These are phyloP conservation scores for Ips typographus DNA, from an alignment of 1,140 invertebrate genomes.

Conservation along the genomic window DNA sequence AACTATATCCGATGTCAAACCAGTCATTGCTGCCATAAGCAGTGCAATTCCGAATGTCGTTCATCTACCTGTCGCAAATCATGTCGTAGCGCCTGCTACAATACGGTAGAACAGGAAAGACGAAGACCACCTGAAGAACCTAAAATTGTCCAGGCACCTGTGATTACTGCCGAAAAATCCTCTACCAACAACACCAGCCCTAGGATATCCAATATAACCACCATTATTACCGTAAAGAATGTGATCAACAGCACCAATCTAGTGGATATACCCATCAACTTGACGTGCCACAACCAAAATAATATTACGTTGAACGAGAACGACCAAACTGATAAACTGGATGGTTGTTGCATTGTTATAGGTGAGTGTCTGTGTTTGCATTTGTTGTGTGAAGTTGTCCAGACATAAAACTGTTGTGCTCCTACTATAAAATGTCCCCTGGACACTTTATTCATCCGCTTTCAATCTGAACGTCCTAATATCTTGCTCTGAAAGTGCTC, in stretches of 20 bases:
- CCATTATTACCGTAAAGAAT: conserved; percentile 48
- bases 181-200: conserved; percentile 23
- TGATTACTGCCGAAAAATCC: conserved; percentile 1
- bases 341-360: conserved; percentile 36
- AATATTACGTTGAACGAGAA: conserved; percentile 42
- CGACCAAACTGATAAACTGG: neutral
- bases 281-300: conserved; percentile 47
- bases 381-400: neutral
- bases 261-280: conserved; percentile 46
- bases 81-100: conserved; percentile 42
- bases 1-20: conserved; percentile 39
- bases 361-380: conserved; percentile 9
- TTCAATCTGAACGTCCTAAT: neutral
- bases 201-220: conserved; percentile 45
- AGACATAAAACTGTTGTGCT: neutral
- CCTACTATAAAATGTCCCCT: neutral
- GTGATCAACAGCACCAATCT: conserved; percentile 48
- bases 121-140: neutral
- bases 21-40: conserved; percentile 45
- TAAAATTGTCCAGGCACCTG: neutral
- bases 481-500: neutral
- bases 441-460: neutral
- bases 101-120: conserved; percentile 17
- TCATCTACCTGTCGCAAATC: conserved; percentile 36
- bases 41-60: conserved; percentile 42